phyloP scores from a whole-genome alignment of 2,888 invertebrate species.

The Acanthacorydalis orientalis region DNA sequence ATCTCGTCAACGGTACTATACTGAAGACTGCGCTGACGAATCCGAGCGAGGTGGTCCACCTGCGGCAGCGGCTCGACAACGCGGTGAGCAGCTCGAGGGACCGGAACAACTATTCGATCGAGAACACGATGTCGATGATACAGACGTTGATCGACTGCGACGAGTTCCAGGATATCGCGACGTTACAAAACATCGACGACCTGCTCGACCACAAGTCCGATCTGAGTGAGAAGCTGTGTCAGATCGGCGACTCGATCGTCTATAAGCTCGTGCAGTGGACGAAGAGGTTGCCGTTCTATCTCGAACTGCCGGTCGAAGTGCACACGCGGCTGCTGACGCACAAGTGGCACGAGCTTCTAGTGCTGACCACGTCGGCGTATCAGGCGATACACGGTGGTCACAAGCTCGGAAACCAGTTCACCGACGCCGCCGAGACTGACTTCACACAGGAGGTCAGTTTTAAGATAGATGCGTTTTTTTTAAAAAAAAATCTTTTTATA shows the following conservation, averaged over 20 bases:
- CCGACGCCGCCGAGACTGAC: conserved; percentile 44
- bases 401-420: conserved; percentile 29
- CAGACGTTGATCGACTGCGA: conserved; percentile 89
- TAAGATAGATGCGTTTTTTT: background rate
- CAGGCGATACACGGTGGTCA: conserved; percentile 70
- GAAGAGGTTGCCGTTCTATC: conserved; percentile 91
- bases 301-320: conserved; percentile 89
- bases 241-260: conserved; percentile 94
- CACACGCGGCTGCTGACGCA: conserved; percentile 91
- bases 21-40: conserved; percentile 88
- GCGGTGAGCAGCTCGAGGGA: conserved; percentile 78
- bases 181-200: conserved; percentile 78
- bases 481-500: conserved; percentile 5
- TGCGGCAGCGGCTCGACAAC: conserved; percentile 74
- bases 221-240: conserved; percentile 81
- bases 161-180: conserved; percentile 91
- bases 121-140: conserved; percentile 76
- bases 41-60: conserved; percentile 81
- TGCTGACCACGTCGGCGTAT: conserved; percentile 84
- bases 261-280: conserved; percentile 99
- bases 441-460: conserved; percentile 66
- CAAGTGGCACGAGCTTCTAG: conserved; percentile 95
- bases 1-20: conserved; percentile 81
- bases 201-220: conserved; percentile 81
- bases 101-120: conserved; percentile 49